phyloP scores from a whole-genome alignment of 2,797 vertebrate genomes.

The Sebastes matsubarae region DNA sequence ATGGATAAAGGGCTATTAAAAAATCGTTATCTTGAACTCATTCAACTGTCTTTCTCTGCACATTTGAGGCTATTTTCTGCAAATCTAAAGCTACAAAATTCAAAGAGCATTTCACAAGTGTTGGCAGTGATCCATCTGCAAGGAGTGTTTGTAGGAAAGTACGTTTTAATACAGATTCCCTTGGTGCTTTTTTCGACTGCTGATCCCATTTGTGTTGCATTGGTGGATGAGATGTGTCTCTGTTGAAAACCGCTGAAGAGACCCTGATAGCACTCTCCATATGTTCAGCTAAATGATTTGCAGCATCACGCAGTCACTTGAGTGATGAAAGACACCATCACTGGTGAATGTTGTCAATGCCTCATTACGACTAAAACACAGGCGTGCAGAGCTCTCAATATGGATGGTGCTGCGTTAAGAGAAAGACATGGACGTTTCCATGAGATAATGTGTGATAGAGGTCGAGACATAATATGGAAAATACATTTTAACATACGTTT shows the following conservation, averaged over 20 bases:
- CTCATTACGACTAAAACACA: slow-evolving; percentile 48
- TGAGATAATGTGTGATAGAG: neutral
- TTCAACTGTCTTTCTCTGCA: neutral
- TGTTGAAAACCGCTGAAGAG: slow-evolving; percentile 58
- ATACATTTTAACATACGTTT: neutral
- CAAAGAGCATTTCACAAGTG: slow-evolving; percentile 34
- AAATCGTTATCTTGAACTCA: slow-evolving; percentile 20
- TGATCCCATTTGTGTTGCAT: slow-evolving; percentile 43
- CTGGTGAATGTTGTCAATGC: slow-evolving; percentile 54
- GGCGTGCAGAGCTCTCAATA: neutral
- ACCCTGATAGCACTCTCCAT: slow-evolving; percentile 65
- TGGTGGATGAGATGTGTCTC: slow-evolving; percentile 51
- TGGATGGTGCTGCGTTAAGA: slow-evolving; percentile 22
- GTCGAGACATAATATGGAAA: slow-evolving; percentile 11
- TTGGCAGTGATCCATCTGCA: slow-evolving; percentile 25
- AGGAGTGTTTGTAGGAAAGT: slow-evolving; percentile 32
- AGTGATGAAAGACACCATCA: slow-evolving; percentile 64
- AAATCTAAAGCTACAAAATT: slow-evolving; percentile 21
- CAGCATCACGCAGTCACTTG: slow-evolving; percentile 58
- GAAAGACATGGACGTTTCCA: neutral
- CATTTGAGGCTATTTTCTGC: neutral
- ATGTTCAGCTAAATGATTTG: slow-evolving; percentile 71
- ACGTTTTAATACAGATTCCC: slow-evolving; percentile 38
- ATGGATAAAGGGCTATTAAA: slow-evolving; percentile 3
- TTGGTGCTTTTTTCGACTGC: slow-evolving; percentile 36